Evolutionary conservation across 2,888 invertebrate species (phyloP).

Genomic region (Pycnomerus fuliginosus): DNA sequence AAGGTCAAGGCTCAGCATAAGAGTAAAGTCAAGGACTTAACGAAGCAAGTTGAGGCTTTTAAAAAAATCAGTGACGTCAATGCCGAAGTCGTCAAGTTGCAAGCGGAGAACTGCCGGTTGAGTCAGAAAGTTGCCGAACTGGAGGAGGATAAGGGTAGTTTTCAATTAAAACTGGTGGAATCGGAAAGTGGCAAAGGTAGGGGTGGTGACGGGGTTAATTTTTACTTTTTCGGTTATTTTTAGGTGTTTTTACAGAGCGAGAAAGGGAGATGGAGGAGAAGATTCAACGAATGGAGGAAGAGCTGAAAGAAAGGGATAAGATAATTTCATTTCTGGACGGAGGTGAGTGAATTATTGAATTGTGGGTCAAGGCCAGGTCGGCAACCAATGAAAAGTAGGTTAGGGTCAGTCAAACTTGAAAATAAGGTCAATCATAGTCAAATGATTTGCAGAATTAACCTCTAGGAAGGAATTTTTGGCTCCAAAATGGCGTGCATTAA

Average conservation of each 20-base stretch:
- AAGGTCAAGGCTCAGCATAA: constrained; percentile 73
- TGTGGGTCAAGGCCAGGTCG: no score
- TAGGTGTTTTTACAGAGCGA: constrained; percentile 29
- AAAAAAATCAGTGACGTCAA: constrained; percentile 68
- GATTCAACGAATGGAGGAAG: constrained; percentile 31
- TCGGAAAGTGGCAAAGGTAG: constrained; percentile 67
- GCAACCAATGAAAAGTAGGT: no score
- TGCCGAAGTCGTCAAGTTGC: constrained; percentile 65
- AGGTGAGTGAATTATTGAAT: no score
- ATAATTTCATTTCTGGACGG: constrained; percentile 38
- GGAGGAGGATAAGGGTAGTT: constrained; percentile 84
- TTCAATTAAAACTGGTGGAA: constrained; percentile 81
- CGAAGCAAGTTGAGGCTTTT: constrained; percentile 69
- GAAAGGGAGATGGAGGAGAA: constrained; percentile 39
- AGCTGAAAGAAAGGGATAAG: constrained; percentile 39
- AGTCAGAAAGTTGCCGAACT: constrained; percentile 78
- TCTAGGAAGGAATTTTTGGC: no score
- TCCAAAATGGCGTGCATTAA: no score
- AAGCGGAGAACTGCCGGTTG: constrained; percentile 62
- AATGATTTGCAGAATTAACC: no score
- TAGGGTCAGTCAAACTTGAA: no score
- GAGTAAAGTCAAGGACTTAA: constrained; percentile 72
- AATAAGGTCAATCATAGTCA: no score
- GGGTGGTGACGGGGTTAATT: not conserved
- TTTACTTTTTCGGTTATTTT: constrained; percentile 8